Conservation (phyloP, 2,888 invertebrate genomes). For the Mimumesa dahlbomi region DNA sequence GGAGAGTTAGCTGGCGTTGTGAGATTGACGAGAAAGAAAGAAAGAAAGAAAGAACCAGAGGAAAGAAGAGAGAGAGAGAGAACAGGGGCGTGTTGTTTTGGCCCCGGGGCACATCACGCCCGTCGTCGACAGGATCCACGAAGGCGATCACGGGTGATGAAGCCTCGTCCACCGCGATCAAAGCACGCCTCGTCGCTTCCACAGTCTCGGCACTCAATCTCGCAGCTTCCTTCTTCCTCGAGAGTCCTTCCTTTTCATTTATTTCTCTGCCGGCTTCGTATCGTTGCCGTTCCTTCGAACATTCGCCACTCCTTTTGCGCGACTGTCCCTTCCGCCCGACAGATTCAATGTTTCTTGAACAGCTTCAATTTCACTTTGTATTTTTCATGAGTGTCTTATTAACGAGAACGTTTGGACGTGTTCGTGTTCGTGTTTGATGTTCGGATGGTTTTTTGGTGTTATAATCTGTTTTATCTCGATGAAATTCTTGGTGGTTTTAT, state of each 20-base stretch:
- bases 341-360: too few relatives aligned
- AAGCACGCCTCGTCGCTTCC: constrained; percentile 71
- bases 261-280: constrained; percentile 12
- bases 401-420: too few relatives aligned
- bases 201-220: constrained; percentile 55
- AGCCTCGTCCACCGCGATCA: constrained; percentile 72
- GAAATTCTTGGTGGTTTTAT: too few relatives aligned
- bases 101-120: constrained; percentile 70
- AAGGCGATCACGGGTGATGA: constrained; percentile 72
- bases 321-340: neutral
- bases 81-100: constrained; percentile 68
- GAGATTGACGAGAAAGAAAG: constrained; percentile 10
- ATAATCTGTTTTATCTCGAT: too few relatives aligned
- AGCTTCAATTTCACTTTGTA: too few relatives aligned
- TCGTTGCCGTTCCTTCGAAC: neutral
- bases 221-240: constrained; percentile 50
- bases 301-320: neutral
- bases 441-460: too few relatives aligned
- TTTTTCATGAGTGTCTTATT: too few relatives aligned
- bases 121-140: constrained; percentile 68
- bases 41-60: neutral
- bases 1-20: neutral
- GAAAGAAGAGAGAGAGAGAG: constrained; percentile 35
- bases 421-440: too few relatives aligned
- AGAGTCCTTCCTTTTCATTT: constrained; percentile 27